A percentile compares a stretch with the other conserved stretches of the same genome.
Evolutionary conservation across 2,113 vertebrate species (phyloP).

Genomic region (Menidia beryllina): DNA sequence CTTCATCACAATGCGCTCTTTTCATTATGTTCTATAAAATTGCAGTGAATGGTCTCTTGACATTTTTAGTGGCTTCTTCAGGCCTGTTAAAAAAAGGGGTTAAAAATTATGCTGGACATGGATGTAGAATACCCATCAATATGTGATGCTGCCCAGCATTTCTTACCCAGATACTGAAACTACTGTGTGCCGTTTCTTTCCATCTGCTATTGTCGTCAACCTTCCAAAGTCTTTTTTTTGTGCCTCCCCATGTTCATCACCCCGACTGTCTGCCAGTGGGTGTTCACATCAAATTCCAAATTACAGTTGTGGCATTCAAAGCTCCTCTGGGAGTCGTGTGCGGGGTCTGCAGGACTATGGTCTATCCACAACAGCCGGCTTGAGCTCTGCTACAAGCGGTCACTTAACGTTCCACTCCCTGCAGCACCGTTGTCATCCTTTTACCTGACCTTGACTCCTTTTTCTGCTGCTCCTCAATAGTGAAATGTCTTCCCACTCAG

Average conservation of each 20-base stretch:
- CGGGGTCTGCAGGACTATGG: conserved; percentile 48
- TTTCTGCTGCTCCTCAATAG: conserved; percentile 19
- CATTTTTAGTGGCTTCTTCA: too few relatives aligned
- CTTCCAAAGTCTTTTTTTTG: conserved; percentile 32
- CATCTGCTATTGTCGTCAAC: conserved; percentile 39
- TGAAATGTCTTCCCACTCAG: conserved; percentile 39
- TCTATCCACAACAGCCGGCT: conserved; percentile 29
- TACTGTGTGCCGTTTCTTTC: conserved; percentile 34
- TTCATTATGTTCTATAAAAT: too few relatives aligned
- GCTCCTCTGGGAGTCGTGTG: conserved; percentile 39
- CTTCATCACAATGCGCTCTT: too few relatives aligned
- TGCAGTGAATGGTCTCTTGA: too few relatives aligned
- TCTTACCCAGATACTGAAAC: conserved; percentile 22
- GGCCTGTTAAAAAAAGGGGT: not conserved
- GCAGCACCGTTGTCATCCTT: conserved; percentile 29
- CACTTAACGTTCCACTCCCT: conserved; percentile 47
- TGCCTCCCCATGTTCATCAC: not conserved
- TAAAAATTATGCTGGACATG: not conserved
- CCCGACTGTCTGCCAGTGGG: conserved; percentile 23
- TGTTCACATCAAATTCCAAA: conserved; percentile 55
- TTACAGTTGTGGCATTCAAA: conserved; percentile 49
- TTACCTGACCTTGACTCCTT: conserved; percentile 52
- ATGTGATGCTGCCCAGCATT: conserved; percentile 25
- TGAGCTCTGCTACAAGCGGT: conserved; percentile 16
- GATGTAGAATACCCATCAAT: conserved; percentile 33